Evolutionary conservation across 2,797 vertebrate species (phyloP).

Genomic region (Pipistrellus nathusii): DNA sequence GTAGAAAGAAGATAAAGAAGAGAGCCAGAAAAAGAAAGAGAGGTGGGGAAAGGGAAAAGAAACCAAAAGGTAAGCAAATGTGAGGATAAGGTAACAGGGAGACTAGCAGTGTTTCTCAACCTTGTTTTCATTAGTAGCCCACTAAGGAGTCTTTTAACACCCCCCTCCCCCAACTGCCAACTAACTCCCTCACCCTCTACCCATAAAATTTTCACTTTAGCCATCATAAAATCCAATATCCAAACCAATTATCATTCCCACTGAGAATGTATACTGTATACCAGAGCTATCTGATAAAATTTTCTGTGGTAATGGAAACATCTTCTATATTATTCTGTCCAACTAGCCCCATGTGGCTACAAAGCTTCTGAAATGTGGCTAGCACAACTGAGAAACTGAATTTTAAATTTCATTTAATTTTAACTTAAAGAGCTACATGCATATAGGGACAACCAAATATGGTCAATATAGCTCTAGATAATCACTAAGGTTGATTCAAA

Average conservation of each 20-base stretch:
- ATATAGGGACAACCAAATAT: neutral
- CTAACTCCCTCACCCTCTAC: neutral
- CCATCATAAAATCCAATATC: neutral
- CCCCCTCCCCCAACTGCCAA: neutral
- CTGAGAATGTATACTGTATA: neutral
- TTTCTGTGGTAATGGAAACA: neutral
- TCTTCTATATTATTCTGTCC: neutral
- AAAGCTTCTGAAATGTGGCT: neutral
- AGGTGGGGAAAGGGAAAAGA: neutral
- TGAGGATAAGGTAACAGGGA: neutral
- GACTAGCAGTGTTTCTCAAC: neutral
- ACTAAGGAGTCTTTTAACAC: neutral
- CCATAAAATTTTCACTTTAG: slow-evolving; percentile 30
- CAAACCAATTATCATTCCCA: neutral
- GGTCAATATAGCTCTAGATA: neutral
- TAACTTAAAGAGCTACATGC: slow-evolving; percentile 34
- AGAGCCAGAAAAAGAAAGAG: neutral
- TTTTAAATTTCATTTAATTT: slow-evolving; percentile 1
- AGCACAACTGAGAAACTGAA: neutral
- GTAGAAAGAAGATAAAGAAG: neutral
- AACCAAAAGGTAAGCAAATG: neutral
- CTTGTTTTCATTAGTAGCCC: neutral
- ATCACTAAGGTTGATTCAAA: slow-evolving; percentile 8
- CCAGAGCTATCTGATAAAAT: neutral
- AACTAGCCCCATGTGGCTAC: neutral